These are phyloP conservation scores for Calameuta pallipes DNA, from an alignment of 2,888 invertebrate genomes.

Conservation along the genomic window DNA sequence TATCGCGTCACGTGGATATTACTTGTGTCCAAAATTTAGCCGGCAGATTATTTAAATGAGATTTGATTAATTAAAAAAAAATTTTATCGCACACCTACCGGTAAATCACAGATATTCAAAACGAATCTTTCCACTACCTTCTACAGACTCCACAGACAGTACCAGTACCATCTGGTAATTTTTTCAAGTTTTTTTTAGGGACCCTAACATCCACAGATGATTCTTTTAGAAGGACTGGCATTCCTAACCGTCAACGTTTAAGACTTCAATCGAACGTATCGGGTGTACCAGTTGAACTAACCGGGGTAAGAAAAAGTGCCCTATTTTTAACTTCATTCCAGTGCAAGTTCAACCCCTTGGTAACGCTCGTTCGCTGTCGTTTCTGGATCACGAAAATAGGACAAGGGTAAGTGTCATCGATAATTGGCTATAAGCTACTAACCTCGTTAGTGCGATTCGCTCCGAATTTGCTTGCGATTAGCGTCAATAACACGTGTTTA, in stretches of 20 bases:
- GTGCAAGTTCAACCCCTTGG: not conserved
- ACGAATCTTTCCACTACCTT: not conserved
- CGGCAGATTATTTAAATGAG: not conserved
- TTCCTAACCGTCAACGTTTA: not conserved
- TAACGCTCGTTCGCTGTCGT: slow-evolving; percentile 5
- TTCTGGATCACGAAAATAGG: slow-evolving; percentile 36
- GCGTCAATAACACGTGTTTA: slow-evolving; percentile 30
- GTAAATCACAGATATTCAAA: not conserved
- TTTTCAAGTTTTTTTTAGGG: not conserved
- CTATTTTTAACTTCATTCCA: not conserved
- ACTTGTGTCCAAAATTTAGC: not conserved
- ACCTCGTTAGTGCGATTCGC: slow-evolving; percentile 46
- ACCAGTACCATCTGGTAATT: not conserved
- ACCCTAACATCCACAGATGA: not conserved
- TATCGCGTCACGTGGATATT: not conserved
- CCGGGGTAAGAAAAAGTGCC: not conserved
- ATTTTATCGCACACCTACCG: slow-evolving; percentile 37
- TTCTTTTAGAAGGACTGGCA: not conserved
- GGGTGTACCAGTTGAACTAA: not conserved
- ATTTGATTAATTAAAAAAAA: slow-evolving; percentile 34
- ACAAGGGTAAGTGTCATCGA: slow-evolving; percentile 22
- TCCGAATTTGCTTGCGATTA: slow-evolving; percentile 37
- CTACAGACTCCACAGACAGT: not conserved
- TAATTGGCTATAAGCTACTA: slow-evolving; percentile 28
- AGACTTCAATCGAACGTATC: not conserved